These are phyloP conservation scores for Hemithea aestivaria DNA, from an alignment of 2,888 invertebrate species.

Conservation along the genomic window DNA sequence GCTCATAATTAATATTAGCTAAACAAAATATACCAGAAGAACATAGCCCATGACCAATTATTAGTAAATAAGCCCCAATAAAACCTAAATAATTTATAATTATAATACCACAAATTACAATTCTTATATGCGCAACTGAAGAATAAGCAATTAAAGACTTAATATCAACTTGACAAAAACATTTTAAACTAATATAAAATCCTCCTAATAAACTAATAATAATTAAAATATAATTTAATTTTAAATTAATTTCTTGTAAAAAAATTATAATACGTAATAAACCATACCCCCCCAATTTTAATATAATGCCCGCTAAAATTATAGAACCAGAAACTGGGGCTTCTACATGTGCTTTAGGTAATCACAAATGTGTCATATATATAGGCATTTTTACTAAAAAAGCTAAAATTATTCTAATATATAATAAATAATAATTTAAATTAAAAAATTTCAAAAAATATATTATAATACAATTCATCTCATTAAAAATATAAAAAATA, in stretches of 20 bases:
- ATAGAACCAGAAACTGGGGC: slow-evolving; percentile 86
- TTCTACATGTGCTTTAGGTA: slow-evolving; percentile 87
- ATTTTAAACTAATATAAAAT: slow-evolving; percentile 80
- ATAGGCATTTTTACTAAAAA: slow-evolving; percentile 87
- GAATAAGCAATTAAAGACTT: slow-evolving; percentile 87
- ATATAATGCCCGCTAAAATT: slow-evolving; percentile 85
- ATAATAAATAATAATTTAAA: slow-evolving; percentile 66
- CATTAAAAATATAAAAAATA: slow-evolving; percentile 73
- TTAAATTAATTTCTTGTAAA: slow-evolving; percentile 64
- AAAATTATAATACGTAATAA: slow-evolving; percentile 77
- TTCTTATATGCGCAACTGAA: slow-evolving; percentile 84
- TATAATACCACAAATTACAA: slow-evolving; percentile 80
- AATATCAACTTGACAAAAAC: slow-evolving; percentile 84
- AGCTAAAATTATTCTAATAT: slow-evolving; percentile 77
- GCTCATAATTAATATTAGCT: slow-evolving; percentile 82
- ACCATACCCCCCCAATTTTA: slow-evolving; percentile 86
- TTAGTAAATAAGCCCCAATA: slow-evolving; percentile 76
- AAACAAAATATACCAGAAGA: slow-evolving; percentile 83
- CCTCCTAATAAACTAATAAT: slow-evolving; percentile 78
- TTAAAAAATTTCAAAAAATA: slow-evolving; percentile 68
- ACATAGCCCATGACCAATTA: slow-evolving; percentile 83
- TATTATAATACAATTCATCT: slow-evolving; percentile 70
- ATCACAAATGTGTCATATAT: slow-evolving; percentile 84
- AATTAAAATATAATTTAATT: slow-evolving; percentile 75
- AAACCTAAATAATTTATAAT: slow-evolving; percentile 76